phyloP scores from a whole-genome alignment of 2,888 invertebrate genomes.

The Protodeltote pygarga region DNA sequence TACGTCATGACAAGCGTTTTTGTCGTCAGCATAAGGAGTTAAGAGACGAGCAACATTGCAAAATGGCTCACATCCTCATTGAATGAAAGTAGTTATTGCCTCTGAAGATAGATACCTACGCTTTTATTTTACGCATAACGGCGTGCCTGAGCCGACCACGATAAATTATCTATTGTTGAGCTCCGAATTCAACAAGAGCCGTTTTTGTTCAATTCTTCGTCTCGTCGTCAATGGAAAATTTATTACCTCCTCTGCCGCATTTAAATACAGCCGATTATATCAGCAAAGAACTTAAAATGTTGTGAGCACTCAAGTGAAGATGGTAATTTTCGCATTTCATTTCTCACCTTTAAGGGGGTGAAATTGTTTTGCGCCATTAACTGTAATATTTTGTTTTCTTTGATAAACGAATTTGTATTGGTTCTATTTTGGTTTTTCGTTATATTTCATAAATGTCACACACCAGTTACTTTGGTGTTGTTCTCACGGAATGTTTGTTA shows the following conservation, averaged over 20 bases:
- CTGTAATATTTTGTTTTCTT: slow-evolving; percentile 17
- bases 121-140: slow-evolving; percentile 70
- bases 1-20: too few species aligned
- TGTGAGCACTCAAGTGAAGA: slow-evolving; percentile 68
- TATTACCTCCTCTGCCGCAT: slow-evolving; percentile 80
- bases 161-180: slow-evolving; percentile 85
- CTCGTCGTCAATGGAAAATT: slow-evolving; percentile 84
- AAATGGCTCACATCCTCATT: slow-evolving; percentile 37
- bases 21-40: slow-evolving; percentile 16
- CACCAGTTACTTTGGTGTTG: slow-evolving; percentile 19
- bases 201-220: slow-evolving; percentile 86
- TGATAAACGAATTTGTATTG: neutral
- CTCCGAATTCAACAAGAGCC: slow-evolving; percentile 79
- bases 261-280: slow-evolving; percentile 83
- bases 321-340: slow-evolving; percentile 71
- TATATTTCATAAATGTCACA: slow-evolving; percentile 27
- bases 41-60: slow-evolving; percentile 32
- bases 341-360: slow-evolving; percentile 56
- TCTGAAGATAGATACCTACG: slow-evolving; percentile 58
- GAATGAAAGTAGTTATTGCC: slow-evolving; percentile 48
- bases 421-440: slow-evolving; percentile 13
- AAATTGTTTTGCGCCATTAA: slow-evolving; percentile 56
- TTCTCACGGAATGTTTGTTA: slow-evolving; percentile 40
- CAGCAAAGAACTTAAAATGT: slow-evolving; percentile 71
- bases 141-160: slow-evolving; percentile 71